Evolutionary conservation across 2,113 vertebrate species (phyloP), one percentile per base, ranked within the genome.

Genomic region (Harpagus bidentatus): DNA sequence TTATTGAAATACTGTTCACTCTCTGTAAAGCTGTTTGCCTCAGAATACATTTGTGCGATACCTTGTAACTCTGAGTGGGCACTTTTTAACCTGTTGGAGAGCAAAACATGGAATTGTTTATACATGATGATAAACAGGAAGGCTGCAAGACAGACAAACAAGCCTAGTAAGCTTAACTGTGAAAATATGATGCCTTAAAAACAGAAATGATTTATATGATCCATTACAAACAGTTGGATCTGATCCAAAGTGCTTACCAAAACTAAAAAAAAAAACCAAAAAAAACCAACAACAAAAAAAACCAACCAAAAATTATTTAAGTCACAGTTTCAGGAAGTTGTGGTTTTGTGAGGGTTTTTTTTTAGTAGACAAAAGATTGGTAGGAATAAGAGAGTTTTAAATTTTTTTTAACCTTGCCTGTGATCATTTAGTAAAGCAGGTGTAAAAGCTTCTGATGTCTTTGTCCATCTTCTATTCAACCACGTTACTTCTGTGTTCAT

Each of bases 401-500:
- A 5, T 13, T 67, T 63, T 62, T 38, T 61, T 67, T 79, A 23
- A 25, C 28, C 7, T 78, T 73, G 11, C 13, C 9, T 84, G 16
- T 59, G 32, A 15, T 74, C 4, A 36, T 62, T 58, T 34, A 55
- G 11, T 73, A 48, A 72, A 77, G 11, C 13, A 74, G 6, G 6
- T 86, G 9, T 61, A 34, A 52, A 86, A 17, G 6, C 25, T 62
- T 95, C 6, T 31, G 4, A 26, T 23, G 21, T 16, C 21, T 38
- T 81, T 86, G 16, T 26, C 31, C 0, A 1, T 48, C 17, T 43
- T 84, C 22, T 63, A 2, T 29, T 82, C 3, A 3, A 23, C 20
- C 17, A 15, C 0, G 0, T 71, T 43, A 43, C 6, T 61, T 48
- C 19, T 21, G 11, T 43, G 14, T 84, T 66, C 1, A 1, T 50